Evolutionary conservation across 2,888 invertebrate species (phyloP), one percentile per base, ranked within the genome.

Genomic region (Polylopha cassiicola): DNA sequence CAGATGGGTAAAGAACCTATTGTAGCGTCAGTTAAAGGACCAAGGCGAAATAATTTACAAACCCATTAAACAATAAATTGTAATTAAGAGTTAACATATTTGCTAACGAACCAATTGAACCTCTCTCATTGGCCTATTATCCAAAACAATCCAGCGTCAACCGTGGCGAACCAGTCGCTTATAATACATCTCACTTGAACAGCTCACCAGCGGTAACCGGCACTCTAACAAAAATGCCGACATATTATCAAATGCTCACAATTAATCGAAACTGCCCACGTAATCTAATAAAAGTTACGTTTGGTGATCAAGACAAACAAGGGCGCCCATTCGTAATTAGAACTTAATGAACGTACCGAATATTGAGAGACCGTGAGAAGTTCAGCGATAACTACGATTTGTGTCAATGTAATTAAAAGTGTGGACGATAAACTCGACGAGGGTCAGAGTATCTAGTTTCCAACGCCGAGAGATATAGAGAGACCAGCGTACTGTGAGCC

Each of bases 221-320:
- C 73, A 72, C 73, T 75, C 74, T 73, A 73, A 74, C 69, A 73
- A 71, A 76, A 74, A 74, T 59, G 78, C 77, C 81, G 82, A 73
- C 78, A 74, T 73, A 76, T 73, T 76, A 65, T 64, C 61, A 64
- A 61, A 71, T 71, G 76, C 70, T 66, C 68, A 81, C 80, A 79
- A 82, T 84, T 84, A 85, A 84, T 84, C 76, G 79, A 80, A 78
- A 80, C 82, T 80, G 68, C 81, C 85, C 80, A 82, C 80, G 75
- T 85, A 81, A 85, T 85, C 82, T 81, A 79, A 84, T 82, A 80
- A 82, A 81, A 82, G 81, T 79, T 75, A 81, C 81, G 82, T 82
- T 76, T 75, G 65, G 70, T 75, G 80, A 74, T 71, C 76, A 73
- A 78, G 82, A 84, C 84, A 81, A 84, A 84, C 82, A 82, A 81